Conservation (phyloP, 92 coral and sea anemone genomes). For the Phymanthus crucifer region DNA sequence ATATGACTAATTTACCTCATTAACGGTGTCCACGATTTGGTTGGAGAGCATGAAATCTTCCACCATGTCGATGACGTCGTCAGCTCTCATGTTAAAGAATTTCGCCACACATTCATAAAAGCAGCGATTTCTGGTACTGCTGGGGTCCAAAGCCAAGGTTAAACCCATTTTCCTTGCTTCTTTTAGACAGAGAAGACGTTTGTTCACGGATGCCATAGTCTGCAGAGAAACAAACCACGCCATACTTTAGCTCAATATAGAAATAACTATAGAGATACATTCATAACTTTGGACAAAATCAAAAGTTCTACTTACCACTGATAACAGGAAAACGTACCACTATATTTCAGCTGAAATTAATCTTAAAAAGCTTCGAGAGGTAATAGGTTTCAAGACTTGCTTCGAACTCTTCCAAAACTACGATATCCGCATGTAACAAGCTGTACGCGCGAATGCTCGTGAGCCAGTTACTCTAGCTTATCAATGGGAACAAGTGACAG, state of each 20-base stretch:
- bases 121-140: conserved; percentile 2
- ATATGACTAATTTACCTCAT: neutral
- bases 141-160: neutral
- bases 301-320: neutral
- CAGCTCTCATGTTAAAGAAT: neutral
- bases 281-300: neutral
- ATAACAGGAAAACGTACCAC: neutral
- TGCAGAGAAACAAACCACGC: conserved; percentile 11
- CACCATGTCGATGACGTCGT: conserved; percentile 10
- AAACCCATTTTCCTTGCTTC: conserved; percentile 7
- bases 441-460: conserved; percentile 5
- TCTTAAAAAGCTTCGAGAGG: neutral
- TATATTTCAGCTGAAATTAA: neutral
- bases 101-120: conserved; percentile 8
- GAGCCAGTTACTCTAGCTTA: neutral
- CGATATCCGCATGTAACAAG: conserved; percentile 9
- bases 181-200: conserved; percentile 4
- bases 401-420: neutral
- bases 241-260: conserved; percentile 4
- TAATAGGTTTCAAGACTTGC: neutral
- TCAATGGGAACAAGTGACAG: neutral
- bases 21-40: conserved; percentile 8
- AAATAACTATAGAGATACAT: neutral
- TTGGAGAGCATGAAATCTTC: neutral
- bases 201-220: conserved; percentile 10